These are phyloP conservation scores for Hyles vespertilio DNA, from an alignment of 1,140 invertebrate species.

Conservation along the genomic window DNA sequence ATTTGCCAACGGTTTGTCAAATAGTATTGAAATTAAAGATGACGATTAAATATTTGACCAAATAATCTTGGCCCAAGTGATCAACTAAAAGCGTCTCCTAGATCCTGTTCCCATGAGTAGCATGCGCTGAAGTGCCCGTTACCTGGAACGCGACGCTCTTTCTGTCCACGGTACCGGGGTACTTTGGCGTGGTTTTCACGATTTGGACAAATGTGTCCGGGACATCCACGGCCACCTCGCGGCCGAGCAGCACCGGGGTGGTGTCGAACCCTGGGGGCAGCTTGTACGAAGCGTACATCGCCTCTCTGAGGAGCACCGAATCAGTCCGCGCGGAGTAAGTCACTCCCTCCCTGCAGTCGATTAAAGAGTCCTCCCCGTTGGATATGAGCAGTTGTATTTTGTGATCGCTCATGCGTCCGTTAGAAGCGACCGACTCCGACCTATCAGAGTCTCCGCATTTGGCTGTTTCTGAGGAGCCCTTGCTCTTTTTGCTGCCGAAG, in stretches of 20 bases:
- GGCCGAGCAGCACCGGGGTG: slow-evolving; percentile 75
- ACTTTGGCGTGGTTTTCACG: slow-evolving; percentile 84
- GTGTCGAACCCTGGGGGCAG: slow-evolving; percentile 63
- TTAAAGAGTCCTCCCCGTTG: slow-evolving; percentile 67
- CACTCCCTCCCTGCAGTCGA: slow-evolving; percentile 68
- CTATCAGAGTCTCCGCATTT: slow-evolving; percentile 61
- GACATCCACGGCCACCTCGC: slow-evolving; percentile 86
- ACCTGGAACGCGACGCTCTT: slow-evolving; percentile 68
- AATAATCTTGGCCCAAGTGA: too few species aligned
- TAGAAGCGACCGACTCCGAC: slow-evolving; percentile 54
- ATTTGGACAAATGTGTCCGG: slow-evolving; percentile 85
- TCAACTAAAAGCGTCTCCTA: slow-evolving; percentile 3
- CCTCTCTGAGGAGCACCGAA: slow-evolving; percentile 67
- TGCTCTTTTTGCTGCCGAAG: slow-evolving; percentile 76
- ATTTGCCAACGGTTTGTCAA: too few species aligned
- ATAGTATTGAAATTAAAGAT: too few species aligned
- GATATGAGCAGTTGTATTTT: slow-evolving; percentile 70
- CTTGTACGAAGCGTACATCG: slow-evolving; percentile 66
- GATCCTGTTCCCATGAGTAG: slow-evolving; percentile 23
- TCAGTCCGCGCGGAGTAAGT: slow-evolving; percentile 66
- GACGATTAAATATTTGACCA: too few species aligned
- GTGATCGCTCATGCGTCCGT: slow-evolving; percentile 57
- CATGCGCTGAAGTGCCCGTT: slow-evolving; percentile 55
- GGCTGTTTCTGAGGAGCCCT: slow-evolving; percentile 71
- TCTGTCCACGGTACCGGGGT: slow-evolving; percentile 78